Percentiles rank a stretch among this genome's conserved stretches.
These are phyloP conservation scores for Aurelia sp. DNA, from an alignment of 30 jellyfish, hydroid and myxozoan species.

Conservation along the genomic window DNA sequence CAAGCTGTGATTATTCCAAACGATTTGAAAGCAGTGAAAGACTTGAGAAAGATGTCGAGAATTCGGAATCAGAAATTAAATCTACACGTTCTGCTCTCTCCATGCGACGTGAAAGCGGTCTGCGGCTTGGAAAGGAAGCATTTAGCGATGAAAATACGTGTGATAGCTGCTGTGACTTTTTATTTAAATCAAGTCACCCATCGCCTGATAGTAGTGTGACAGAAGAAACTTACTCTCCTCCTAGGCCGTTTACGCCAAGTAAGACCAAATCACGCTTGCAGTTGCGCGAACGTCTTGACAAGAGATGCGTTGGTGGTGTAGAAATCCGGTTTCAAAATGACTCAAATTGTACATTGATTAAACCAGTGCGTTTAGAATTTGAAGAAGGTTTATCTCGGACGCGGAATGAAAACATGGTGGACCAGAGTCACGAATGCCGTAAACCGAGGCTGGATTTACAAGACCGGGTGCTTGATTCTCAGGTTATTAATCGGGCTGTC, in stretches of 20 bases:
- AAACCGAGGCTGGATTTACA: too few species aligned
- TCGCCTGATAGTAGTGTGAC: constrained; percentile 22
- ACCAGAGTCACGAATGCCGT: too few species aligned
- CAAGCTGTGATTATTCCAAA: not conserved
- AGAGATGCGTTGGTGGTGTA: too few species aligned
- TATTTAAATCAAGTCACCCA: constrained; percentile 29
- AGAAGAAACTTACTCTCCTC: constrained; percentile 33
- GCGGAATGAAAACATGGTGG: not conserved
- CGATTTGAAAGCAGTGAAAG: too few species aligned
- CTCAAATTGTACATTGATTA: constrained; percentile 3
- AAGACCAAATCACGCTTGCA: not conserved
- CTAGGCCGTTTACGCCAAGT: constrained; percentile 57
- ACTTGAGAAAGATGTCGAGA: too few species aligned
- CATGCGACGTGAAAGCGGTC: not conserved
- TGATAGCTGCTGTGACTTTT: constrained; percentile 50
- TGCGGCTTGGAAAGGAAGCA: not conserved
- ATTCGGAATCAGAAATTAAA: not conserved
- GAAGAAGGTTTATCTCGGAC: not conserved
- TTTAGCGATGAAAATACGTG: not conserved
- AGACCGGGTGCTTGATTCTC: too few species aligned
- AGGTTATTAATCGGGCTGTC: too few species aligned
- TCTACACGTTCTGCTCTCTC: not conserved
- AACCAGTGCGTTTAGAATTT: constrained; percentile 30
- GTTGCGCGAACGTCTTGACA: too few species aligned
- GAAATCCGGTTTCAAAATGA: constrained; percentile 14